Evolutionary conservation across 2,888 invertebrate species (phyloP).

Genomic region (Drosophila nigritarsus): DNA sequence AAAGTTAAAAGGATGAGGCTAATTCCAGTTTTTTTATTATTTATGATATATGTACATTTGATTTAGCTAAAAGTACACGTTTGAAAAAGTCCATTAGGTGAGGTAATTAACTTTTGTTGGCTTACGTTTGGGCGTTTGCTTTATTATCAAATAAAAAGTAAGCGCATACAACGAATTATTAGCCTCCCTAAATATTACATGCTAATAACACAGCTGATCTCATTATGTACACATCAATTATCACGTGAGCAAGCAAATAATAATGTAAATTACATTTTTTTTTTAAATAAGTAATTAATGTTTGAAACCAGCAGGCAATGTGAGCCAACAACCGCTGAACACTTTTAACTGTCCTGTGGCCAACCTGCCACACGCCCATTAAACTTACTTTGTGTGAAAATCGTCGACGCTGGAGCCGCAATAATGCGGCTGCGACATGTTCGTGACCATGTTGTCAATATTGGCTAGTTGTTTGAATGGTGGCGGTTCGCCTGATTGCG

Average conservation of each 20-base stretch:
- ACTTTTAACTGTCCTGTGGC: neutral
- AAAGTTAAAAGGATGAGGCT: neutral
- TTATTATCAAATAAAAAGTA: constrained; percentile 10
- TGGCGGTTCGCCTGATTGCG: constrained; percentile 24
- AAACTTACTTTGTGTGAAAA: constrained; percentile 84
- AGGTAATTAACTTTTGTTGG: constrained; percentile 8
- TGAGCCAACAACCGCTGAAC: neutral
- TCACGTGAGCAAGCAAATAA: constrained; percentile 52
- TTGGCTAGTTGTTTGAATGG: constrained; percentile 19
- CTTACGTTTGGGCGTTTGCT: neutral
- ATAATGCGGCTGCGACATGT: constrained; percentile 83
- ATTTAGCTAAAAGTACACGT: no score
- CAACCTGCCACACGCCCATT: neutral
- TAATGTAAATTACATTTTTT: constrained; percentile 76
- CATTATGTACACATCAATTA: constrained; percentile 50
- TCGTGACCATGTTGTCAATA: constrained; percentile 78
- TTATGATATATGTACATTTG: neutral
- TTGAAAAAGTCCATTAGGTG: neutral
- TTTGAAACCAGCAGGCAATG: constrained; percentile 39
- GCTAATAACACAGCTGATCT: constrained; percentile 68
- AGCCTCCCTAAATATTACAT: constrained; percentile 21
- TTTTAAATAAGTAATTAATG: constrained; percentile 74
- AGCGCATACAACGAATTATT: constrained; percentile 20
- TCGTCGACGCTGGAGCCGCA: constrained; percentile 84
- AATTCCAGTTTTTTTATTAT: neutral